Conservation (phyloP, 2,113 vertebrate species). For the Artemisiospiza belli region DNA sequence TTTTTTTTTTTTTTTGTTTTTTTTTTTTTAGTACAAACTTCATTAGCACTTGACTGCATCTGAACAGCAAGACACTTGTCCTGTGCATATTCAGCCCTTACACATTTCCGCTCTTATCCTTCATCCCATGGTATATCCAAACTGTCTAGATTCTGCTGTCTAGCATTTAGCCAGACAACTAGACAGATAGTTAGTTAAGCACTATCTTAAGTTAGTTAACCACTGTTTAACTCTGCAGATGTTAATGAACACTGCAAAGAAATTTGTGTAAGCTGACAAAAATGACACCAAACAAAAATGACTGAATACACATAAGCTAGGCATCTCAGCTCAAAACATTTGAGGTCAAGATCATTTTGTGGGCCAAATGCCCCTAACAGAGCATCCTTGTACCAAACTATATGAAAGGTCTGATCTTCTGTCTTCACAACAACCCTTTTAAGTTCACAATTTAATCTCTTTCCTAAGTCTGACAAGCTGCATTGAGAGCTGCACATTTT, state of each 20-base stretch:
- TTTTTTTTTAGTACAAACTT: too few relatives aligned
- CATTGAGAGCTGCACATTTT: not conserved
- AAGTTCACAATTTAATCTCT: not conserved
- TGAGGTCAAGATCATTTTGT: not conserved
- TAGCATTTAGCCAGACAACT: not conserved
- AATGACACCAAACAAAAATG: not conserved
- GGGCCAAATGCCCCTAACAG: not conserved
- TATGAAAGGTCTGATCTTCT: not conserved
- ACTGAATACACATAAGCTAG: not conserved
- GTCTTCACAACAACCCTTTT: not conserved
- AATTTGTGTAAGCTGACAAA: not conserved
- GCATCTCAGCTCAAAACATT: not conserved
- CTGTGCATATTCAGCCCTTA: not conserved
- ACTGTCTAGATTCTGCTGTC: not conserved
- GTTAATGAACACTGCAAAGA: not conserved
- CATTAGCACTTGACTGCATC: fast-evolving
- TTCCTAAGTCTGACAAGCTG: not conserved
- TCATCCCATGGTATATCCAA: not conserved
- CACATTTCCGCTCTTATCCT: not conserved
- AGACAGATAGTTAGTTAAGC: not conserved
- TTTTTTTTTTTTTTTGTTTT: too few relatives aligned
- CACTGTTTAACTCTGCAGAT: not conserved
- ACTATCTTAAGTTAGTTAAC: too few relatives aligned
- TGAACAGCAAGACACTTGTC: not conserved
- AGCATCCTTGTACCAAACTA: not conserved